A percentile compares a stretch with the other conserved stretches of the same genome.
phyloP scores from a whole-genome alignment of 2,113 vertebrate genomes.

The Pelvicachromis taeniatus region DNA sequence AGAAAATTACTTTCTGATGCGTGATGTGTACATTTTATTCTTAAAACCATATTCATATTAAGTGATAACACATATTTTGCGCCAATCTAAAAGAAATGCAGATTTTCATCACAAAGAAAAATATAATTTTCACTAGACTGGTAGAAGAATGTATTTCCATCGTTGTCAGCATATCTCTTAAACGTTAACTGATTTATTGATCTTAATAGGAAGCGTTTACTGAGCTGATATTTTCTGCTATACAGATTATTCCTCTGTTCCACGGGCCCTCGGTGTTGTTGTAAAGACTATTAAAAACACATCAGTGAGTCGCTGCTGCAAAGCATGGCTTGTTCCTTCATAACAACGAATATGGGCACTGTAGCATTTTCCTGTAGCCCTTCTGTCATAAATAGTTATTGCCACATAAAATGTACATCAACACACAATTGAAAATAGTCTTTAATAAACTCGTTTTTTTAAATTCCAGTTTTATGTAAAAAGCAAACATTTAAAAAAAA shows the following conservation, averaged over 20 bases:
- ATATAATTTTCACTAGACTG: rapidly evolving
- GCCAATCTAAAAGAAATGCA: neutral
- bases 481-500: neutral
- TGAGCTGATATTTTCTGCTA: neutral
- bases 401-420: neutral
- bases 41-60: neutral
- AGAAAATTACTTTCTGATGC: neutral
- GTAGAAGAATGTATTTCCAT: neutral
- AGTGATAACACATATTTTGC: neutral
- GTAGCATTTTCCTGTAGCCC: neutral
- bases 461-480: neutral
- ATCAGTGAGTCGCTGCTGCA: neutral
- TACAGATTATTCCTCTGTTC: neutral
- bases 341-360: neutral
- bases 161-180: neutral
- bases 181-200: neutral
- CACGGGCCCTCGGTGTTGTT: neutral
- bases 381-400: neutral
- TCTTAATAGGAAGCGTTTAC: neutral
- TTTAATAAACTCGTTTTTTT: neutral
- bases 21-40: neutral
- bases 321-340: neutral
- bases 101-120: neutral
- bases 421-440: neutral
- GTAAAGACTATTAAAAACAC: neutral